Evolutionary conservation across 2,113 vertebrate species (phyloP), one percentile per base, ranked within the genome.

Genomic region (Lagopus leucura): DNA sequence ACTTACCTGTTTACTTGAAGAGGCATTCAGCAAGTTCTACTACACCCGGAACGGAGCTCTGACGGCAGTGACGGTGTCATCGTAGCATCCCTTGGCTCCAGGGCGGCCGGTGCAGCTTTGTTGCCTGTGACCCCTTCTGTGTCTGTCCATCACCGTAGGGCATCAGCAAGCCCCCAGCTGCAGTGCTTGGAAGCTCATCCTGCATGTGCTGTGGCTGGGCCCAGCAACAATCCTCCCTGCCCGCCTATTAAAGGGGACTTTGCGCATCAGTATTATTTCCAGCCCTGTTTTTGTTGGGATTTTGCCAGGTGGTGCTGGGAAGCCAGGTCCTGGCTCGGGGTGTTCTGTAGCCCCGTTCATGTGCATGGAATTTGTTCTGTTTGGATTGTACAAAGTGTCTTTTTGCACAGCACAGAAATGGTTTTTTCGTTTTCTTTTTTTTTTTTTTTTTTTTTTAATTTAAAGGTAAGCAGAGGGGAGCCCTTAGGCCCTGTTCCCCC

Each of bases 1-100:
- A 75, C 98, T 99, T 24, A 97, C 98, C 61, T 99, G 98, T 71
- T 98, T 99, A 98, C 98, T 99, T 64, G 99, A 99, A 98, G 99
- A 99, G 97, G 99, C 99, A 30, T 99, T 99, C 97, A 98, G 97
- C 83, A 99, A 98, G 97, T 99, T 99, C 98, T 98, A 98, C 88
- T 99, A 99, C 96, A 99, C 98, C 95, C 98, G 99, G 86, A 99
- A 98, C 2, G 99, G 98, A 30, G 98, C 98, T 67, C 98, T 99
- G 86, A 99, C 99, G 32, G 98, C 99, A 3, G 99, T 99, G 95
- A 99, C 99, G 0, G 99, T 99, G 24, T 99, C 99, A 13, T 99
- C 99, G 16, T 99, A 99, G 98, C 98, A 61, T 66, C 92, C 85
- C 78, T 0, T 0, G 79, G 94, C 94, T 86, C 94, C 75, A 2